Evolutionary conservation across 2,888 invertebrate species (phyloP), one percentile per base, ranked within the genome.

Genomic region (Phortica okadai): DNA sequence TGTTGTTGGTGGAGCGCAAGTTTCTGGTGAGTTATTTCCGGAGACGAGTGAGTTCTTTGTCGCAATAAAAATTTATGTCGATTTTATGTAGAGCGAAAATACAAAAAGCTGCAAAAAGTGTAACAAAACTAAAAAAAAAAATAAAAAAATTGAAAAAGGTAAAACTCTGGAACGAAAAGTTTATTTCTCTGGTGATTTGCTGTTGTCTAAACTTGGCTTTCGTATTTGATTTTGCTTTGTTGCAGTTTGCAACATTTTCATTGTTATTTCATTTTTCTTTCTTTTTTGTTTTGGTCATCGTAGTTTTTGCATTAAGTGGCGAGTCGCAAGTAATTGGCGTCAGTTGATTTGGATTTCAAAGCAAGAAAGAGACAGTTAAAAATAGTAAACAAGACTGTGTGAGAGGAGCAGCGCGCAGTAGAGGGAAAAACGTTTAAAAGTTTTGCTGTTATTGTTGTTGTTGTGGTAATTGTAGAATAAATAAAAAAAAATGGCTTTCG

Each of bases 51-150:
- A 80, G 78, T 85, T 86, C 82, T 85, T 86, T 83, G 81, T 83
- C 78, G 83, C 82, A 84, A 85, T 86, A 84, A 86, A 85, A 85
- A 84, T 84, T 84, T 82, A 84, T 84, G 84, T 85, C 86, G 86
- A 85, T 85, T 86, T 85, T 85, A 85, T 85, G 86, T 69, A 69
- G 69, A 25, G 62, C 25, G 25, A 62, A 62, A 21, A 16, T 62
- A 25, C 62, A 25, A 45, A 69, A 50, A 45, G 45, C 7, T 45
- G 11, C 44, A 14, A 69, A 69, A 16, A 44, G 16, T 16, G 45
- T 14, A 64, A 25, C 11, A 10, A 44, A 21, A 45, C 1, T 6
- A n/a, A 21, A 25, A 16, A 42, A 11, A n/a, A 11, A 69, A 21
- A 21, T 45, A 10, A 33, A 33, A 33, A 33, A 21, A 21, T 21